Conservation (phyloP, 2,113 vertebrate species). For the Empidonax traillii region DNA sequence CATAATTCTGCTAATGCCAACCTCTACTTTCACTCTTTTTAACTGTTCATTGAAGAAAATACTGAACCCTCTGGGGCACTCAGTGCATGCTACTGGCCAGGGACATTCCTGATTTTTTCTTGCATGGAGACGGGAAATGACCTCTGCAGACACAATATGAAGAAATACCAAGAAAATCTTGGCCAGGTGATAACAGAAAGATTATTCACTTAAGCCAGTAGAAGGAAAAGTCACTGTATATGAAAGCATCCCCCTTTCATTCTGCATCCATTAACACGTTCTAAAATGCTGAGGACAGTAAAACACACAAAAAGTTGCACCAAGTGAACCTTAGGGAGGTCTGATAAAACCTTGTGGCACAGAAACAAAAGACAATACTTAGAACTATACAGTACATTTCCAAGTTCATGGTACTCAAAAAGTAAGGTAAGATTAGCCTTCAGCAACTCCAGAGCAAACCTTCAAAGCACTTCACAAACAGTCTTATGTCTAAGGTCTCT, state of each 20-base stretch:
- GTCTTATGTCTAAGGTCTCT: background rate
- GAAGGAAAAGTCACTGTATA: background rate
- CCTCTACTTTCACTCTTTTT: slow-evolving; percentile 34
- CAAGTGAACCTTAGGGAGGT: background rate
- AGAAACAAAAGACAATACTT: background rate
- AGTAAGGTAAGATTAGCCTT: background rate
- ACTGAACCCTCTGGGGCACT: background rate
- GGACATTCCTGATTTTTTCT: background rate
- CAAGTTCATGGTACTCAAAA: background rate
- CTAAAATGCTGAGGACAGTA: background rate
- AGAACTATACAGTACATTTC: background rate
- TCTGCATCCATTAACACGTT: background rate
- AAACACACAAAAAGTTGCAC: background rate
- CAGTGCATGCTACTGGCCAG: background rate
- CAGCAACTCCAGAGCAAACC: background rate
- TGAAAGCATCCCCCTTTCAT: background rate
- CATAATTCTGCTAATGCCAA: background rate
- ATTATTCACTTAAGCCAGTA: background rate
- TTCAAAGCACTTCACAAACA: background rate
- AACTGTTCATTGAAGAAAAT: slow-evolving; percentile 48
- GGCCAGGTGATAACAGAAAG: background rate
- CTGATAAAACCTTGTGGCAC: background rate
- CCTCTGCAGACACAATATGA: background rate
- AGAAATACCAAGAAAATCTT: background rate
- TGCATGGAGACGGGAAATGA: background rate